These are phyloP conservation scores for Aptenodytes forsteri DNA, from an alignment of 2,113 vertebrate species.

Conservation along the genomic window DNA sequence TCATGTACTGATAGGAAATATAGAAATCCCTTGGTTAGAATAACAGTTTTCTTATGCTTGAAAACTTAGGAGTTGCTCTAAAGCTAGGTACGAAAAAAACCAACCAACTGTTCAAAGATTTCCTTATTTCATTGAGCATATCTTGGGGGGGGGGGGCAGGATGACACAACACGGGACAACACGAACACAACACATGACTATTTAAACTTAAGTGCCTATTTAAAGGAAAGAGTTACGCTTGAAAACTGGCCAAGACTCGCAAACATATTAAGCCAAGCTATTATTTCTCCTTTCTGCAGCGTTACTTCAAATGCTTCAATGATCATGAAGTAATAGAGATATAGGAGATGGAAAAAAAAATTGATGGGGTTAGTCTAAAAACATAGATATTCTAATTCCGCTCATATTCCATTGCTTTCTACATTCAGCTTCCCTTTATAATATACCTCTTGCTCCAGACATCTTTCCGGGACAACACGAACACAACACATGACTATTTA, in stretches of 20 bases:
- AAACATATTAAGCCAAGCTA: not conserved
- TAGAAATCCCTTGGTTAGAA: not conserved
- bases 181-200: fast-evolving
- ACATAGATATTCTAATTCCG: not conserved
- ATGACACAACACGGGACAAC: not conserved
- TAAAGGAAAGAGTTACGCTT: not conserved
- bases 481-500: not conserved
- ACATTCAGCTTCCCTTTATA: not conserved
- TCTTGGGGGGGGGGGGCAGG: too few relatives aligned
- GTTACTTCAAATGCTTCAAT: not conserved
- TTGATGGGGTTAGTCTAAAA: not conserved
- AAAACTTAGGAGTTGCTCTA: not conserved
- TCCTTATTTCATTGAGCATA: not conserved
- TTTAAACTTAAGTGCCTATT: not conserved
- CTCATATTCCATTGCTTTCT: not conserved
- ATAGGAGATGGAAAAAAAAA: not conserved
- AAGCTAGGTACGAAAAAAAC: not conserved
- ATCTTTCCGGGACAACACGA: not conserved
- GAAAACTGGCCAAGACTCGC: not conserved
- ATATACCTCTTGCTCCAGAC: not conserved
- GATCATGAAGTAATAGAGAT: not conserved
- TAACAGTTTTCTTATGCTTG: not conserved
- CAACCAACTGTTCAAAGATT: not conserved
- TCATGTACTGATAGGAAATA: not conserved
- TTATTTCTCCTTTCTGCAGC: not conserved